Evolutionary conservation across 2,888 invertebrate genomes (phyloP).

Genomic region (Netelia melanura): DNA sequence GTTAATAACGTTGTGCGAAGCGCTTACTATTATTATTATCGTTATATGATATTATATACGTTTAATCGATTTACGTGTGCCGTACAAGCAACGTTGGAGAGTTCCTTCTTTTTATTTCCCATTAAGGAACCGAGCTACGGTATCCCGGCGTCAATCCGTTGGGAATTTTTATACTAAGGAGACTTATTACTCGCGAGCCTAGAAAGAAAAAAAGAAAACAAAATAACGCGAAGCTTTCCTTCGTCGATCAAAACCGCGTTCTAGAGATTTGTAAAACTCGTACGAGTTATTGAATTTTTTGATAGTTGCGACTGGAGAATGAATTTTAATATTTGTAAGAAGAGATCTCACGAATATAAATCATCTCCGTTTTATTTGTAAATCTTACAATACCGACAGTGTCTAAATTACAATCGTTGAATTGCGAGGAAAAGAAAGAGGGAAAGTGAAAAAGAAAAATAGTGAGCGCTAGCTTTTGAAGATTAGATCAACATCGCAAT

Average conservation of each 20-base stretch:
- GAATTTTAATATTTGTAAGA: not conserved
- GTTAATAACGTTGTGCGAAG: conserved; percentile 54
- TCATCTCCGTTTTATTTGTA: not conserved
- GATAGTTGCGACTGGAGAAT: not conserved
- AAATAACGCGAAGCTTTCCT: not conserved
- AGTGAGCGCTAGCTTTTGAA: not conserved
- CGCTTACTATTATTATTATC: conserved; percentile 37
- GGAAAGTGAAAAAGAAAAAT: not conserved
- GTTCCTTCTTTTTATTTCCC: conserved; percentile 54
- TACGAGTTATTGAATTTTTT: not conserved
- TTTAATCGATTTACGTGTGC: conserved; percentile 51
- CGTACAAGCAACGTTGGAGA: conserved; percentile 33
- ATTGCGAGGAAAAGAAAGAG: not conserved
- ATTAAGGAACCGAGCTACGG: conserved; percentile 4
- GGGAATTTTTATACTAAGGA: conserved; percentile 52
- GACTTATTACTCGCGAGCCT: not conserved
- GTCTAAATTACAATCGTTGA: conserved; percentile 37
- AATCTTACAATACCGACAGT: conserved; percentile 44
- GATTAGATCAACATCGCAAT: not conserved
- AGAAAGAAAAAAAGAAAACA: not conserved
- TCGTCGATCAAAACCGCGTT: not conserved
- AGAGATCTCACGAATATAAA: not conserved
- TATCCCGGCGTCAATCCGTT: not conserved
- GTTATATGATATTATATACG: conserved; percentile 45
- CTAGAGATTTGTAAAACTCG: not conserved